Evolutionary conservation across 2,888 invertebrate species (phyloP).

Genomic region (Macaria liturata): DNA sequence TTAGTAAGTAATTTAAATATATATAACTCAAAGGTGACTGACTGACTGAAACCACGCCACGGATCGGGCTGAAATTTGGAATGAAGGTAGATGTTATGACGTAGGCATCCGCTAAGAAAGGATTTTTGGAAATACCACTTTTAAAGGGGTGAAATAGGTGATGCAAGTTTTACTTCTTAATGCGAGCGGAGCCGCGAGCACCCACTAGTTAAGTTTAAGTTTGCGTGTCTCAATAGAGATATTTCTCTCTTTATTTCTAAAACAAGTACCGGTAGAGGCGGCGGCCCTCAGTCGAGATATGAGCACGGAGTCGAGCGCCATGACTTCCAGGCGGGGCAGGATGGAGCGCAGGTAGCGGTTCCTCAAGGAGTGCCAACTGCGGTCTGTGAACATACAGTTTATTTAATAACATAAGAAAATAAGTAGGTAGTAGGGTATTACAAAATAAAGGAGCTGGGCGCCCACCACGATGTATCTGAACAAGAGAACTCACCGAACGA

Average conservation of each 20-base stretch:
- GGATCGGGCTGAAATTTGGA: neutral
- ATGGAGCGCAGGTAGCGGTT: conserved; percentile 74
- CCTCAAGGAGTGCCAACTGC: conserved; percentile 74
- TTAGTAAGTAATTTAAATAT: too few species aligned
- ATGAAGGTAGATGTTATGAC: too few species aligned
- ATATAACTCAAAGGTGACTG: too few species aligned
- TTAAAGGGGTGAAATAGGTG: too few species aligned
- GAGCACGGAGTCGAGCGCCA: conserved; percentile 47
- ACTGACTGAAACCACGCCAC: too few species aligned
- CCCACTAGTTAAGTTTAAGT: neutral
- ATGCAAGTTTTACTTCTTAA: too few species aligned
- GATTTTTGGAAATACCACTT: too few species aligned
- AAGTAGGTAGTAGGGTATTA: neutral
- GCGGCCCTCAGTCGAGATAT: conserved; percentile 48
- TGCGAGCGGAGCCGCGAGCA: too few species aligned
- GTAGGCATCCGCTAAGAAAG: too few species aligned
- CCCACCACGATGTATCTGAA: too few species aligned
- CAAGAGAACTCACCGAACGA: too few species aligned
- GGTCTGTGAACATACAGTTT: conserved; percentile 38
- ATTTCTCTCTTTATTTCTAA: neutral
- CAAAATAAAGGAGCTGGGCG: neutral
- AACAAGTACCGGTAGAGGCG: conserved; percentile 22
- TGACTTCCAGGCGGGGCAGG: conserved; percentile 55
- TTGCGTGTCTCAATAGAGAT: too few species aligned
- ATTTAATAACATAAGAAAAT: conserved; percentile 1